Conservation (phyloP, 2,113 vertebrate species). For the Sinocyclocheilus anshuiensis region DNA sequence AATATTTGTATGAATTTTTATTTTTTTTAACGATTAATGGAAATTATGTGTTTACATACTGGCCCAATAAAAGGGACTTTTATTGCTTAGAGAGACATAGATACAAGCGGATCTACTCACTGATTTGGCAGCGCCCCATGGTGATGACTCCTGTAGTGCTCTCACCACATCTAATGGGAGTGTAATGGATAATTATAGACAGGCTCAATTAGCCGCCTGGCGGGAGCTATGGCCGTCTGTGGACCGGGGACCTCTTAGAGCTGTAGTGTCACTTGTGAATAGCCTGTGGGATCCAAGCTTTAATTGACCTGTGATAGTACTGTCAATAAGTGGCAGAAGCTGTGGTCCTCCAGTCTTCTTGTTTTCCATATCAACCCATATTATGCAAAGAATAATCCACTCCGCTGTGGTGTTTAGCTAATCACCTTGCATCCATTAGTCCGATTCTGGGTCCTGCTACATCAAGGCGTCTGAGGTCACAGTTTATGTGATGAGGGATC, state of each 20-base stretch:
- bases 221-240: slow-evolving; percentile 18
- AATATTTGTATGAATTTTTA: neutral
- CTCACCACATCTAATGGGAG: neutral
- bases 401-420: slow-evolving; percentile 9
- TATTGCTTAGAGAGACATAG: slow-evolving; percentile 46
- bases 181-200: neutral
- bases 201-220: slow-evolving; percentile 51
- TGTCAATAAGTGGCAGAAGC: slow-evolving; percentile 42
- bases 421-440: slow-evolving; percentile 31
- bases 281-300: slow-evolving; percentile 8
- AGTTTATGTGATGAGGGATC: neutral
- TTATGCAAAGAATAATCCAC: slow-evolving; percentile 59
- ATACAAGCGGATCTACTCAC: slow-evolving; percentile 25
- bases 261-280: slow-evolving; percentile 47
- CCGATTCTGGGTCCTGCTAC: neutral
- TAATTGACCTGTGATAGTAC: slow-evolving; percentile 41
- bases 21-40: neutral
- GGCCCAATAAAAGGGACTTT: slow-evolving; percentile 43
- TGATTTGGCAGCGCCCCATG: neutral
- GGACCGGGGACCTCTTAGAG: slow-evolving; percentile 35
- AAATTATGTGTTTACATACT: slow-evolving; percentile 30
- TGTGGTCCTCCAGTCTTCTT: neutral
- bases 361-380: slow-evolving; percentile 45
- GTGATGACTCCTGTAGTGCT: neutral
- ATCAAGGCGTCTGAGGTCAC: neutral